Evolutionary conservation across 2,113 vertebrate species (phyloP), one percentile per base, ranked within the genome.

Genomic region (Harpagus bidentatus): DNA sequence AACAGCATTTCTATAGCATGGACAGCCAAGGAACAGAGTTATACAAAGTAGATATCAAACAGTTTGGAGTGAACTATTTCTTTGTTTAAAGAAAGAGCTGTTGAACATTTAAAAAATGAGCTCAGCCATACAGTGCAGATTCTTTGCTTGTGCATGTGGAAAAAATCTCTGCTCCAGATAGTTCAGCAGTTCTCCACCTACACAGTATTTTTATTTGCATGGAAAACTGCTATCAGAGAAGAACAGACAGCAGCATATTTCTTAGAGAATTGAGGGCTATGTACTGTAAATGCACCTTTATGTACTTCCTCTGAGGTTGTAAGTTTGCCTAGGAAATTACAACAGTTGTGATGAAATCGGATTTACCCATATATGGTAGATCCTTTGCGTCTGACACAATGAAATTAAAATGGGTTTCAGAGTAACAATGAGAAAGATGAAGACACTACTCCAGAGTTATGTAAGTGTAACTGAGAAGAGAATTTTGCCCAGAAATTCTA

Each of bases 241-340:
- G 40, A 82, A 89, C 23, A 40, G 40, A 56, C 6, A 65, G 82
- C 66, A 76, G 62, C 19, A 5, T 56, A 50, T 87, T 73, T 95
- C 82, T 87, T 90, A 45, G 72, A 67, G 48, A 62, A 28, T 32
- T 58, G 91, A 89, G 66, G 62, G 42, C 74, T 45, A 5, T 4
- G 16, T 61, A 58, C n/a, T 56, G 52, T 47, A 84, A 84, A 71
- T 42, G n/a, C 13, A 3, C 87, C 84, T 95, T 90, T n/a, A 71
- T 6, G 42, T 53, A 73, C 91, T 96, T 97, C 91, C 96, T 96
- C 59, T 16, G 87, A 90, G 62, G 90, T 13, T 61, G 84, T 94
- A 52, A 77, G 9, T 77, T 86, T 52, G 74, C 59, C 42, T 66
- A 66, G 89, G 87, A 94, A 90, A 91, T 94, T 94, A 78, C 94